Evolutionary conservation across 2,797 vertebrate genomes (phyloP), one percentile per base, ranked within the genome.

Genomic region (Sphenopsis melanotis): DNA sequence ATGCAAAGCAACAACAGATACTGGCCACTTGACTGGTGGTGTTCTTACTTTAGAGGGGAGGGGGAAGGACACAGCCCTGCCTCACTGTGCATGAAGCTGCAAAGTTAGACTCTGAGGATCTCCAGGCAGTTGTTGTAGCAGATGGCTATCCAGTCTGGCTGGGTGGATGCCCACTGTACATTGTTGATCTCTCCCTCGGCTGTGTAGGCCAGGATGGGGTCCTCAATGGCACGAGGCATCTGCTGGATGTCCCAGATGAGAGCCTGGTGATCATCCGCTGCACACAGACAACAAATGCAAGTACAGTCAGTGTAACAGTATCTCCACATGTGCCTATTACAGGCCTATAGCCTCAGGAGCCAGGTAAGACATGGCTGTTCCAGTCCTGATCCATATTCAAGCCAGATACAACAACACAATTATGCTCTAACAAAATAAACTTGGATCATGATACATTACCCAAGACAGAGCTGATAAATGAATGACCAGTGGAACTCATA

Each of bases 201-300:
- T 21, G 99, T 99, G 97, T 99, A 99, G 77, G 99, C 99, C 98
- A 99, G 98, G 97, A 99, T 99, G 16, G 99, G 99, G 95, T 99
- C 99, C 97, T 99, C 99, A 22, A 99, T 99, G 96, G 99, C 99
- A 37, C 99, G 98, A 2, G 99, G 99, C 99, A 99, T 99, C 95
- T 99, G 99, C 97, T 99, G 99, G 97, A 99, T 99, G 96, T 99
- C 99, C 99, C 99, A 99, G 97, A 99, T 99, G 96, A 99, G 98
- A 64, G 99, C 99, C 98, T 99, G 99, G 97, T 99, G 99, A 97
- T 99, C 99, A 93, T 99, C 99, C 16, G 99, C 99, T 99, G 93
- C 74, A 68, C 94, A 91, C 6, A 75, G 56, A 75, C 87, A 59
- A 52, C 68, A 89, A 92, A 47, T 3, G 4, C 21, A 71, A 75